Evolutionary conservation across 2,113 vertebrate species (phyloP), one percentile per base, ranked within the genome.

Genomic region (Oplegnathus fasciatus): DNA sequence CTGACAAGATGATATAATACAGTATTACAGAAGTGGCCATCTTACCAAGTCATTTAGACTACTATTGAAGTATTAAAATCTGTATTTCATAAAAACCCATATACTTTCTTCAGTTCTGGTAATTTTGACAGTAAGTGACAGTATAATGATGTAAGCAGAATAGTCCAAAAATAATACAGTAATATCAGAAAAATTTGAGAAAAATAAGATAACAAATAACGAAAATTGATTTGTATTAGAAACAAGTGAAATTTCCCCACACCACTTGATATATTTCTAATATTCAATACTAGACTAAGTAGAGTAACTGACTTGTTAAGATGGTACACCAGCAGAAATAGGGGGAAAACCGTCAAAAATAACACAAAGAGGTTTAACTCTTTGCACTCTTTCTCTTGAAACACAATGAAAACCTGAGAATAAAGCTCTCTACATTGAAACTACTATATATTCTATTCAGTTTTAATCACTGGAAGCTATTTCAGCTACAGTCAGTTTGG

Each of bases 401-500:
- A 65, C 9, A 76, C 50, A 46, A 50, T 40, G 1, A 14, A 28
- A 82, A 68, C 72, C 50, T 6, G 28, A 42, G 6, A 54, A 78
- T 30, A 58, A 57, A 55, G 14, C 17, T 74, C 57, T 89, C 80
- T 66, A 65, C 20, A 55, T 46, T 48, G 24, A 68, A 61, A 62
- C 78, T 86, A 80, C 68, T 20, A 17, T 22, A 64, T 65, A 9
- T 26, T 80, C 75, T 87, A 80, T 46, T 67, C 15, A 32, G 50
- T 48, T 88, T 81, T 78, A 86, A 83, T 83, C 30, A 70, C 48
- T 74, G 66, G 50, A 80, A 10, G 86, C 86, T 89, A 91, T 72
- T 82, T 55, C 34, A 86, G 67, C 88, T 93, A 93, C 57, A 66
- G 89, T 92, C 85, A 91, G 89, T 90, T 34, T 57, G 66, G 18